Percentiles rank a stretch among this genome's conserved stretches.
phyloP scores from a whole-genome alignment of 2,113 vertebrate genomes.

The Mormyrus lacerda region DNA sequence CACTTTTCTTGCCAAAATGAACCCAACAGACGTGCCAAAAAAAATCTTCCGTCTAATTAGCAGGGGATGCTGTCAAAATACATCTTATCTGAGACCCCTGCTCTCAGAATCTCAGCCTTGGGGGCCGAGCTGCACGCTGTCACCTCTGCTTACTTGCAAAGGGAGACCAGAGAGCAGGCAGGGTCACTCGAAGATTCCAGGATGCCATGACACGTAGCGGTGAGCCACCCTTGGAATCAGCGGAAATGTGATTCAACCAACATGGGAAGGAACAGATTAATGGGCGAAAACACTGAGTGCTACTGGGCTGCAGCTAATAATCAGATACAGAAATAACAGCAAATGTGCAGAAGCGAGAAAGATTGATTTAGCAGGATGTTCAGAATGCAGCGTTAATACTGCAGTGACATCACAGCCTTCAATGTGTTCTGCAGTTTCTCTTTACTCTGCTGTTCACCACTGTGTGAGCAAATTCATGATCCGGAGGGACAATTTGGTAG shows the following conservation, averaged over 20 bases:
- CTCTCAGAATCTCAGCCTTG: neutral
- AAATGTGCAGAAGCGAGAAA: neutral
- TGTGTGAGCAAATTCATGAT: neutral
- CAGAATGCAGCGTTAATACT: too few species aligned
- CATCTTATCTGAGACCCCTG: neutral
- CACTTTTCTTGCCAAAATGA: neutral
- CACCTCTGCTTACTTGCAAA: neutral
- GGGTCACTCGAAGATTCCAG: neutral
- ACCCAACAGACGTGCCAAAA: neutral
- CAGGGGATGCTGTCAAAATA: neutral
- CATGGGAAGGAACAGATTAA: neutral
- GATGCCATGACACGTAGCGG: neutral
- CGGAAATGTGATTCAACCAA: neutral
- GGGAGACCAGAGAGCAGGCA: neutral
- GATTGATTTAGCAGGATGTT: neutral
- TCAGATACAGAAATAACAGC: neutral
- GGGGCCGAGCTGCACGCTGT: too few species aligned
- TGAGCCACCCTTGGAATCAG: neutral
- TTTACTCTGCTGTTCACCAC: neutral
- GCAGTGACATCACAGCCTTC: neutral
- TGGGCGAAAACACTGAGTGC: neutral
- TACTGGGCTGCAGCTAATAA: slow-evolving; percentile 1
- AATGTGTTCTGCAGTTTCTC: neutral
- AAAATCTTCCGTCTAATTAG: neutral
- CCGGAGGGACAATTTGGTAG: neutral